Evolutionary conservation across 1,140 invertebrate genomes (phyloP), one percentile per base, ranked within the genome.

Genomic region (Lepidostoma basale): DNA sequence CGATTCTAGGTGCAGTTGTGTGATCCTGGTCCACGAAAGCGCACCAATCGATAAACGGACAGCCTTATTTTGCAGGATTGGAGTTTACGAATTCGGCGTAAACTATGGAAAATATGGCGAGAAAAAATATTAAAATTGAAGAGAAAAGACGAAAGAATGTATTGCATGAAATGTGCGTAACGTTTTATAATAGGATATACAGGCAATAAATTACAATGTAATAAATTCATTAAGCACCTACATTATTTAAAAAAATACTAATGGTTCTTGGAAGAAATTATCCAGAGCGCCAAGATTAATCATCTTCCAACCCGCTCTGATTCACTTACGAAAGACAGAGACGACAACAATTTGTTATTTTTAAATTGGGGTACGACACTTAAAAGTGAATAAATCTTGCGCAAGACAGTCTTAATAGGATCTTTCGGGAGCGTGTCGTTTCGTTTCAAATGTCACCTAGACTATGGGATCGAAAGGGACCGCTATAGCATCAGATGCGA

Each of bases 381-480:
- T 59, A 59, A 59, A 59, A 59, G 30, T 12, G 23, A 59, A 59
- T 59, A 59, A 59, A 59, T 59, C 54, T 39, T 59, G 30, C 36
- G 22, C 20, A 25, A 23, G 16, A 36, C 30, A 40, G 30, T 54
- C 49, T 16, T 26, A 16, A 26, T 28, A n/a, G 23, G 30, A 39
- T 23, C 14, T 59, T 3, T 40, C 49, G 54, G 16, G 40, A 59
- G 30, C 16, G 30, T 59, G 30, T 59, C 22, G 36, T 59, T 59
- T 59, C 54, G 40, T 14, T 39, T 25, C 5, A 10, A 40, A 20
- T 20, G 6, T 3, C n/a, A 59, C 6, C 4, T 40, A 14, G 1
- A 3, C 12, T n/a, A 22, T 23, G 22, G 18, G 54, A 59, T 9
- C n/a, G 36, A 59, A n/a, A 40, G 54, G 40, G 54, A 59, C 49